A percentile compares a stretch with the other conserved stretches of the same genome.
phyloP scores from a whole-genome alignment of 2,797 vertebrate species.

The Fistularia commersonii region DNA sequence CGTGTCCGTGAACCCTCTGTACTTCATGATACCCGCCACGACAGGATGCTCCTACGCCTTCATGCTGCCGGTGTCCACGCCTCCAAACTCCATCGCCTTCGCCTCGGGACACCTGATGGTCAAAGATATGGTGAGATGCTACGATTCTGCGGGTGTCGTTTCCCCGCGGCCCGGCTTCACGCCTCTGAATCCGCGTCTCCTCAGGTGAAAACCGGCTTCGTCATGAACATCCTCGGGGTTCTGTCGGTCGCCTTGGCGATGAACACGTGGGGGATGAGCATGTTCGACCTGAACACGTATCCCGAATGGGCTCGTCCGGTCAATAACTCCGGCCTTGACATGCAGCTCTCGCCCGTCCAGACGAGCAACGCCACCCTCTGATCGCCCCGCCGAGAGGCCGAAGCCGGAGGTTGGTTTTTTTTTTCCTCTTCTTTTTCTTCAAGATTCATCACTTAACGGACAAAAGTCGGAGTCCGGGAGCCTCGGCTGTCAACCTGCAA shows the following conservation, averaged over 20 bases:
- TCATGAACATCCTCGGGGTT: conserved; percentile 94
- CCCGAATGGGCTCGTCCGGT: conserved; percentile 85
- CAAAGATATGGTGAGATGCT: conserved; percentile 90
- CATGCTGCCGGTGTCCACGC: conserved; percentile 96
- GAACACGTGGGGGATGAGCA: conserved; percentile 91
- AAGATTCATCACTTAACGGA: conserved; percentile 25
- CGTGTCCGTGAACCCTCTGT: conserved; percentile 87
- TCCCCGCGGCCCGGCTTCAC: neutral
- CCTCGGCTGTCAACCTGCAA: conserved; percentile 20
- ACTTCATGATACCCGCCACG: conserved; percentile 94
- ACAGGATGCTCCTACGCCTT: conserved; percentile 92
- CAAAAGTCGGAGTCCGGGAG: conserved; percentile 15
- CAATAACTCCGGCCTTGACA: conserved; percentile 67
- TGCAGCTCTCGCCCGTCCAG: conserved; percentile 60
- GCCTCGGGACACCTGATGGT: conserved; percentile 93
- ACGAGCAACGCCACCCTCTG: conserved; percentile 67
- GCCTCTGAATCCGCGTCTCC: conserved; percentile 3
- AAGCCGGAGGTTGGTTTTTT: no score
- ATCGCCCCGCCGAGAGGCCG: conserved; percentile 9
- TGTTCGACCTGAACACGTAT: conserved; percentile 84
- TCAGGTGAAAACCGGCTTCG: conserved; percentile 89
- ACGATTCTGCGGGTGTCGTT: neutral
- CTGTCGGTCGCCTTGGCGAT: conserved; percentile 88
- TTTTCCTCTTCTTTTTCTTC: neutral
- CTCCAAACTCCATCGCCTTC: conserved; percentile 97